Evolutionary conservation across 2,113 vertebrate genomes (phyloP), one percentile per base, ranked within the genome.

Genomic region (Macquaria australasica): DNA sequence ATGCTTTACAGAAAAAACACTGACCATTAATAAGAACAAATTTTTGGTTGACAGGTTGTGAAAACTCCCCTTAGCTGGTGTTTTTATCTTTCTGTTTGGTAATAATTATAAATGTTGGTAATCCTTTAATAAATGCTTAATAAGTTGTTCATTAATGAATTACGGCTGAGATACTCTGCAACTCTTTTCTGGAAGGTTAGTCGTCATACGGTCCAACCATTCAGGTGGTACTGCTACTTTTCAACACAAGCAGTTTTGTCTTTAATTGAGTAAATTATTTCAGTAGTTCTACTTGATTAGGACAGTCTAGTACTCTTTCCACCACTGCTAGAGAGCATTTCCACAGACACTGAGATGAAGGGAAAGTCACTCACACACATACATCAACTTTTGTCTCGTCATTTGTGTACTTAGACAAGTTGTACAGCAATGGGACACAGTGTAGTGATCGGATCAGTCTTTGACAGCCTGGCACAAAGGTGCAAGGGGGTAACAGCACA

Each of bases 381-480:
- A 21, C 23, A 59, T 37, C n/a, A 48, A 12, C n/a, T 3, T 41
- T 45, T 73, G 53, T 77, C 71, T 62, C 8, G 20, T 74, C 25
- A 77, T 66, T 31, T 78, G 73, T 83, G 41, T 23, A 50, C 20
- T 68, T 2, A 79, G 69, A 76, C 51, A 81, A 62, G 81, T 37
- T 34, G 20, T 71, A 62, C 62, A 72, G 68, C 63, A 18, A 37
- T 34, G 31, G 41, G 59, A 86, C 76, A 81, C 53, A 21, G 59
- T 59, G 28, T 34, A 67, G 51, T 12, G 69, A 71, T 74, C 83
- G 79, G 11, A 73, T 87, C 74, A 56, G 64, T 76, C 50, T 73
- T 21, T 20, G 28, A 82, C 55, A 60, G 78, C 15, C 64, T 60
- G 66, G 62, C 75, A 72, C 37, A 39, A 34, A 73, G 25, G 59